A percentile compares a stretch with the other conserved stretches of the same genome.
These are phyloP conservation scores for Campylomormyrus tamandua DNA, from an alignment of 2,113 vertebrate genomes.

Conservation along the genomic window DNA sequence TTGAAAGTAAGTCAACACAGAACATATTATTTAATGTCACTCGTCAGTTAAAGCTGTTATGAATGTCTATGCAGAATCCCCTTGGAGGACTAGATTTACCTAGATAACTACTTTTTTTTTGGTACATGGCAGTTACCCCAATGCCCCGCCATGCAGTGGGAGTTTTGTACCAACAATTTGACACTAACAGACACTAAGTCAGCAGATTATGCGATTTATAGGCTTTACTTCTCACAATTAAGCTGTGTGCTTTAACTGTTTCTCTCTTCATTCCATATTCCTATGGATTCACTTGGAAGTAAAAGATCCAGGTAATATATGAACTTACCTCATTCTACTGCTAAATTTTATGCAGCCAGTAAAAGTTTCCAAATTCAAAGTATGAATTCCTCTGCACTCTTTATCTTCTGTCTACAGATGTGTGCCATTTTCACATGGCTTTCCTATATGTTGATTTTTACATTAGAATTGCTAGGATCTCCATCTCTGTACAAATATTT, in stretches of 20 bases:
- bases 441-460: background rate
- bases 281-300: background rate
- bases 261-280: background rate
- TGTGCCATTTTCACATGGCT: background rate
- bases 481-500: background rate
- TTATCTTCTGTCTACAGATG: background rate
- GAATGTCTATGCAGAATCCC: background rate
- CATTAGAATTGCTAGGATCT: background rate
- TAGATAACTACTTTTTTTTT: background rate
- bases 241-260: slow-evolving; percentile 2
- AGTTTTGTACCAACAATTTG: background rate
- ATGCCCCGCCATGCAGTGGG: background rate
- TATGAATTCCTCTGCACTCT: background rate
- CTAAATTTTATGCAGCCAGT: background rate
- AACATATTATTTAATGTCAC: background rate
- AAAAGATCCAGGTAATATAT: slow-evolving; percentile 1
- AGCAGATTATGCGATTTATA: background rate
- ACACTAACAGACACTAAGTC: background rate
- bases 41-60: background rate
- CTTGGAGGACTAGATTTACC: background rate
- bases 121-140: background rate
- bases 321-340: background rate
- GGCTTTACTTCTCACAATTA: background rate
- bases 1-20: slow-evolving; percentile 27
- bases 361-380: background rate